Conservation (phyloP, 2,797 vertebrate species). For the Myotis findleyi region DNA sequence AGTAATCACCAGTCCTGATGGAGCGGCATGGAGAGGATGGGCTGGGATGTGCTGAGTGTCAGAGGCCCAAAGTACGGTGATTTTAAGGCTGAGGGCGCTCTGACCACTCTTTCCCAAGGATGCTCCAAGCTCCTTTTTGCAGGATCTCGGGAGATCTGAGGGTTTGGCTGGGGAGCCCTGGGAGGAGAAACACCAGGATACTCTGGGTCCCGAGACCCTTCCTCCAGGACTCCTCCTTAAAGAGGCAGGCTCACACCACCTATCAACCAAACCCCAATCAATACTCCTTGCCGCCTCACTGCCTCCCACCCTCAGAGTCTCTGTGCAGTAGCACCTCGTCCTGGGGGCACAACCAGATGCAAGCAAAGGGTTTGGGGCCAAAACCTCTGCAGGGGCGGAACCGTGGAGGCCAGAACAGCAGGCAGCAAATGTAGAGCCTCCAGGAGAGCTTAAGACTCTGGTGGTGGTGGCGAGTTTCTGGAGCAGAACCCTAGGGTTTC, state of each 20-base stretch:
- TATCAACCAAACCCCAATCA: not conserved
- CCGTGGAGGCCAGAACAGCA: not conserved
- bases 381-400: not conserved
- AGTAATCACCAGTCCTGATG: not conserved
- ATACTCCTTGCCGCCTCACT: not conserved
- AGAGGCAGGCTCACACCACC: not conserved
- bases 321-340: not conserved
- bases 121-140: rapidly evolving
- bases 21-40: not conserved
- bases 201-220: rapidly evolving
- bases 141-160: not conserved
- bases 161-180: rapidly evolving
- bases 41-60: rapidly evolving
- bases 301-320: not conserved
- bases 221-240: not conserved
- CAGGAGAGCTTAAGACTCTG: not conserved
- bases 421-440: not conserved
- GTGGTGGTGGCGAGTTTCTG: not conserved
- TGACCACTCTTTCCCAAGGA: not conserved
- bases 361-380: not conserved
- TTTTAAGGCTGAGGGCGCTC: rapidly evolving
- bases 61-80: rapidly evolving
- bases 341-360: not conserved
- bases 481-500: not conserved
- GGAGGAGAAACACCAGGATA: not conserved